These are phyloP conservation scores for Drosophila subsilvestris DNA, from an alignment of 2,888 invertebrate species.

Conservation along the genomic window DNA sequence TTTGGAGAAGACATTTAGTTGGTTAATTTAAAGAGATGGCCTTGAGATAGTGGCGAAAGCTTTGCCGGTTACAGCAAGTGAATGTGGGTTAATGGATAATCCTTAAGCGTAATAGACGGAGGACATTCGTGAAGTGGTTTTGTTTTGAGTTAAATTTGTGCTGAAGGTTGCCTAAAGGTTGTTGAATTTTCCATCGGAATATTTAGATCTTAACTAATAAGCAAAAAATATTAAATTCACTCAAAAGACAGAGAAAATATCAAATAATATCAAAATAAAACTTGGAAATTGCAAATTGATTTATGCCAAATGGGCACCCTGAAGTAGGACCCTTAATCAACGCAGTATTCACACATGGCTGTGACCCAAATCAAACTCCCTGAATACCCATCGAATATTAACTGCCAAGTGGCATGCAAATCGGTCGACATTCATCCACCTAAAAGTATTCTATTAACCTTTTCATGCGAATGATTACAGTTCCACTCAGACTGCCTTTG, in stretches of 20 bases:
- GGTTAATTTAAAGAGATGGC: conserved; percentile 30
- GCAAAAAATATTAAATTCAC: background rate
- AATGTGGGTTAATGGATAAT: conserved; percentile 25
- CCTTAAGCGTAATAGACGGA: background rate
- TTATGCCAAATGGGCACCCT: background rate
- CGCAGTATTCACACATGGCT: background rate
- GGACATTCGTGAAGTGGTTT: background rate
- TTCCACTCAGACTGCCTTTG: conserved; percentile 20
- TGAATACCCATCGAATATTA: conserved; percentile 27
- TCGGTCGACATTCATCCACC: conserved; percentile 13
- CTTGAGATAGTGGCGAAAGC: conserved; percentile 9
- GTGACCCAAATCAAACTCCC: background rate
- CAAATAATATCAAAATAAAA: background rate
- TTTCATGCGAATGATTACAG: conserved; percentile 18
- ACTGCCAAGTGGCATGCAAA: conserved; percentile 65
- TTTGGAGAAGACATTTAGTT: conserved; percentile 14
- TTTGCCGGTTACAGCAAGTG: background rate
- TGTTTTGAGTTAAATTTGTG: background rate
- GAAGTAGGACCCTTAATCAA: conserved; percentile 11
- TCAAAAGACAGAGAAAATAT: too few relatives aligned
- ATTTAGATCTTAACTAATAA: background rate
- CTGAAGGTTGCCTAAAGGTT: conserved; percentile 12
- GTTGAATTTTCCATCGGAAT: background rate
- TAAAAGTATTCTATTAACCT: conserved; percentile 41
- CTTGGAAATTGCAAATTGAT: background rate